phyloP scores from a whole-genome alignment of 2,113 vertebrate genomes.

The Upupa epops region DNA sequence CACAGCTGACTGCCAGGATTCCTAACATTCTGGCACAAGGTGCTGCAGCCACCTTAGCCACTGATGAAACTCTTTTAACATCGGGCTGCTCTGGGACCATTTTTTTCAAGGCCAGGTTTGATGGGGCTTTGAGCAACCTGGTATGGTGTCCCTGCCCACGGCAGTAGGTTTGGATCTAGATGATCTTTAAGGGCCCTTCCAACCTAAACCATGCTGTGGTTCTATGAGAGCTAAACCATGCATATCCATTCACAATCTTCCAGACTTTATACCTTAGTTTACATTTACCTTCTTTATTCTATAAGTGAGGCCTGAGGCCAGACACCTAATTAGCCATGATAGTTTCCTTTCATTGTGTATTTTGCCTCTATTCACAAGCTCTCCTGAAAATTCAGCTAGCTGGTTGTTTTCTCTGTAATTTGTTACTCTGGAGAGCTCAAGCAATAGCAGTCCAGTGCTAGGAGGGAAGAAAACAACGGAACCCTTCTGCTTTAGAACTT shows the following conservation, averaged over 20 bases:
- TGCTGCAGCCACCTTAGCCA: background rate
- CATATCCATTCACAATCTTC: background rate
- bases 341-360: background rate
- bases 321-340: background rate
- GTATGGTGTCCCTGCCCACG: too few relatives aligned
- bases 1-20: fast-evolving
- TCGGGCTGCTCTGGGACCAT: too few relatives aligned
- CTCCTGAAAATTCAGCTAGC: background rate
- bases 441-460: background rate
- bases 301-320: background rate
- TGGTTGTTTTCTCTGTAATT: background rate
- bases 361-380: background rate
- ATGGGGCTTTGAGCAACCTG: too few relatives aligned
- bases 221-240: background rate
- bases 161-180: too few relatives aligned
- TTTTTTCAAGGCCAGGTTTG: too few relatives aligned
- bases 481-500: background rate
- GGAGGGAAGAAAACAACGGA: background rate
- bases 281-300: background rate
- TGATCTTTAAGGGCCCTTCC: too few relatives aligned
- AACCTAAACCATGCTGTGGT: too few relatives aligned
- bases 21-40: background rate
- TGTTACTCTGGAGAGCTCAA: background rate
- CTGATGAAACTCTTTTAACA: background rate
- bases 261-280: background rate